A percentile compares a stretch with the other conserved stretches of the same genome.
These are phyloP conservation scores for Bufo bufo DNA, from an alignment of 2,113 vertebrate species.

Conservation along the genomic window DNA sequence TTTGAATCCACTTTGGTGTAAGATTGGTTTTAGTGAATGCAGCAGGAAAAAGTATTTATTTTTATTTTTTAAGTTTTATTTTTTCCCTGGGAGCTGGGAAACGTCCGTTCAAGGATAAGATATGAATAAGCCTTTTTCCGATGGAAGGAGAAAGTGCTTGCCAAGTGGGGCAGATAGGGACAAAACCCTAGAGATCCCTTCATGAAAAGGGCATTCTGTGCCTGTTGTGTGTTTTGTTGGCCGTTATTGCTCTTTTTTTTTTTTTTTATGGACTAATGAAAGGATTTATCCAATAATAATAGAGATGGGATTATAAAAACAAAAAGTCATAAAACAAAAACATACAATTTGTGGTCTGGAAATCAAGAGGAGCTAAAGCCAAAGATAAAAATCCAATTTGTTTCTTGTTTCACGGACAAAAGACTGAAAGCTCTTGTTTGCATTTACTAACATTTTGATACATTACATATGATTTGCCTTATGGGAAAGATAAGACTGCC, in stretches of 20 bases:
- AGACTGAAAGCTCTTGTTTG: constrained; percentile 27
- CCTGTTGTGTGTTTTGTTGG: constrained; percentile 48
- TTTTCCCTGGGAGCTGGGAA: constrained; percentile 60
- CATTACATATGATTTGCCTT: constrained; percentile 55
- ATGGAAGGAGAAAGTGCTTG: constrained; percentile 54
- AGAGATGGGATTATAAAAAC: constrained; percentile 11
- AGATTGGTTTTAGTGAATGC: constrained; percentile 67
- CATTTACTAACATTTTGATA: constrained; percentile 46
- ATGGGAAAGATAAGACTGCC: constrained; percentile 53
- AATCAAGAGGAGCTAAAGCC: constrained; percentile 58
- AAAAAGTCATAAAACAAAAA: constrained; percentile 30
- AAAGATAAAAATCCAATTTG: constrained; percentile 52
- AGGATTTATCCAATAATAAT: constrained; percentile 49
- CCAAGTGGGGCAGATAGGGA: constrained; percentile 57
- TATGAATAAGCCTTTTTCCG: constrained; percentile 66
- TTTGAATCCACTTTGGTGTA: constrained; percentile 67
- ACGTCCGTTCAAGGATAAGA: constrained; percentile 64
- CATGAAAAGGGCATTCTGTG: constrained; percentile 56
- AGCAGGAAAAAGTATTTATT: constrained; percentile 65
- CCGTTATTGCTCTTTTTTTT: constrained; percentile 9
- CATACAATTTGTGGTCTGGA: constrained; percentile 41
- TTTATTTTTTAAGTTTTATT: constrained; percentile 59
- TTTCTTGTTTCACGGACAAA: constrained; percentile 49
- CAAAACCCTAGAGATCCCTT: constrained; percentile 50
- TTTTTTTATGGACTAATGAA: constrained; percentile 56